Conservation (phyloP, 1,140 invertebrate genomes). For the Arctopsyche grandis region DNA sequence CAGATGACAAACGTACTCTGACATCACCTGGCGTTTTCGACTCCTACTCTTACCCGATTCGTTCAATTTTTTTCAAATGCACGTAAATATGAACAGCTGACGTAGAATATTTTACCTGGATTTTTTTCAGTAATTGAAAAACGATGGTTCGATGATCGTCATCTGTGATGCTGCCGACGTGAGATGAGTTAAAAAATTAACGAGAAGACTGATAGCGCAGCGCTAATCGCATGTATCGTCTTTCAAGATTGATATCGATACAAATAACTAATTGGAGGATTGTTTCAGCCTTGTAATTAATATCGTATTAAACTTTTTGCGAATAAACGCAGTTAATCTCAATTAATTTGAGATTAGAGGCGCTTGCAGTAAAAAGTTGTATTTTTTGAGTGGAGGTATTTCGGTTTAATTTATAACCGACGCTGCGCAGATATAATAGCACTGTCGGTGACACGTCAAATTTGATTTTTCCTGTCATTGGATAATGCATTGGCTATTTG, state of each 20-base stretch:
- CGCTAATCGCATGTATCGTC: neutral
- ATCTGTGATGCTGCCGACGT: neutral
- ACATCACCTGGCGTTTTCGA: slow-evolving; percentile 47
- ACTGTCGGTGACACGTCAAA: too few relatives aligned
- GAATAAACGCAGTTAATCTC: neutral
- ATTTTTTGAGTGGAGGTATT: neutral
- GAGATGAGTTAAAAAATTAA: neutral
- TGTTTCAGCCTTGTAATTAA: slow-evolving; percentile 6
- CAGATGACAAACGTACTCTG: slow-evolving; percentile 44
- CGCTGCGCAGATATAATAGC: too few relatives aligned
- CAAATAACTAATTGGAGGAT: slow-evolving; percentile 14
- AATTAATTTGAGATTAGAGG: slow-evolving; percentile 18
- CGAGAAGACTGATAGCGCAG: slow-evolving; percentile 1
- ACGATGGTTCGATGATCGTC: neutral
- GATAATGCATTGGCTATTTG: too few relatives aligned
- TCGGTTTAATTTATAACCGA: too few relatives aligned
- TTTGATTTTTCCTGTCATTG: too few relatives aligned
- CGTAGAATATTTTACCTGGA: neutral
- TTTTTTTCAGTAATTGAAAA: slow-evolving; percentile 16
- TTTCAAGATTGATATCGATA: slow-evolving; percentile 13
- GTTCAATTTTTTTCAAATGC: slow-evolving; percentile 12
- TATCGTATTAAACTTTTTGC: neutral
- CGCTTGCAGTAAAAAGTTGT: neutral
- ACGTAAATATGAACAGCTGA: slow-evolving; percentile 31
- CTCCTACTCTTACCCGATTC: slow-evolving; percentile 43